Conservation (phyloP, 2,113 vertebrate genomes). For the Holacanthus passer region DNA sequence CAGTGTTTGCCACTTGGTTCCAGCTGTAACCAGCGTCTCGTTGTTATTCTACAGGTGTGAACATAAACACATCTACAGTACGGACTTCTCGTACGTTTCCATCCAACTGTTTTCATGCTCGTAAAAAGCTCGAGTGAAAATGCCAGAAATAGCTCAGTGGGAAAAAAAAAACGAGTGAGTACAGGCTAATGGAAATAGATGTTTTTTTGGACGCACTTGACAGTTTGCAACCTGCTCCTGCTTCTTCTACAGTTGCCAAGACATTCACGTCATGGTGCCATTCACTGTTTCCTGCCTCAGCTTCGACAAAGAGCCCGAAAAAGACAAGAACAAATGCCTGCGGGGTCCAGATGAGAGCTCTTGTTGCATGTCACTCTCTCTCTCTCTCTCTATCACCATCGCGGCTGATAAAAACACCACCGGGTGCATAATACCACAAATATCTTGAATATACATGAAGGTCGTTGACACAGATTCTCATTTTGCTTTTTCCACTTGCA, state of each 20-base stretch:
- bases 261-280: too few relatives aligned
- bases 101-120: background rate
- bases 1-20: background rate
- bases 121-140: background rate
- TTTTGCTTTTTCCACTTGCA: background rate
- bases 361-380: background rate
- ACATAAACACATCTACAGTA: background rate
- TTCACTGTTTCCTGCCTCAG: background rate
- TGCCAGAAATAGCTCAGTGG: background rate
- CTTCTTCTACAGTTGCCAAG: background rate
- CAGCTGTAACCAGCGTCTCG: background rate
- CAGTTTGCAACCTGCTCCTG: background rate
- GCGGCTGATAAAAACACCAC: background rate
- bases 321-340: background rate
- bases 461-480: background rate
- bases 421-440: background rate
- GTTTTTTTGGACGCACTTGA: background rate
- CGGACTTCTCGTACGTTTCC: background rate
- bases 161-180: background rate
- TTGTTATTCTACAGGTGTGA: background rate
- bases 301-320: background rate
- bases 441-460: background rate
- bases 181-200: background rate
- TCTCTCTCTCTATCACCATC: background rate
- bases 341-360: too few relatives aligned